Base-by-base conservation (phyloP, 2,113 vertebrate species). In the Spea multiplicata region DNA sequence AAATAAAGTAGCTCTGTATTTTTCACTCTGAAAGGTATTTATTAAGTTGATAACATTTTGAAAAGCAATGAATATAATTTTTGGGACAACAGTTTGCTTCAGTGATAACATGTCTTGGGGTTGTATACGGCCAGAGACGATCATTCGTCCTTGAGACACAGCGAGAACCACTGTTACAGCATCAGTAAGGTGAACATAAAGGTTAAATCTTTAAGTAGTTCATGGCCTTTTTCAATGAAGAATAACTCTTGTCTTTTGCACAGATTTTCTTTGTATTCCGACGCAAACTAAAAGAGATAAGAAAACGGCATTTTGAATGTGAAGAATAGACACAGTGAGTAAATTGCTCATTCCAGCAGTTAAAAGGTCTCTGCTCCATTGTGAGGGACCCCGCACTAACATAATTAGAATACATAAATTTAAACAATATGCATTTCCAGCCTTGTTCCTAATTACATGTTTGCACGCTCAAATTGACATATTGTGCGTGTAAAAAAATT, bases 21-120 rank as follows among this genome's bases (percentile, higher is more conserved):
- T 91, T 89, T 92, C 90, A 91, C 85, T 74, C 76, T 75, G 85
- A 90, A 88, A 90, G 93, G 89, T 92, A 90, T 95, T 94, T 95
- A 90, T 94, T 93, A 94, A 93, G 91, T 93, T 93, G 95, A 95
- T 95, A 94, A 93, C 89, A 89, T 91, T 92, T 91, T 91, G 91
- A 94, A 93, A 95, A 94, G 94, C 93, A 94, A 94, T 95, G 92
- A 94, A 94, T 95, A 94, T 95, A 88, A 94, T 95, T 95, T 95
- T 94, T 89, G 91, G 91, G 90, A 93, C 89, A 93, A 85, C 88
- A 89, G 91, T 93, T 94, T 90, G 84, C 88, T 84, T 84, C 82
- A 81, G 90, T 84, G 90, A 93, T 94, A 94, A 92, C 89, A 88
- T 65, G 81, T 90, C 89, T 86, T 83, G 87, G 30, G 84, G 90